phyloP scores from a whole-genome alignment of 2,888 invertebrate genomes.

The Acanthosoma haemorrhoidale region DNA sequence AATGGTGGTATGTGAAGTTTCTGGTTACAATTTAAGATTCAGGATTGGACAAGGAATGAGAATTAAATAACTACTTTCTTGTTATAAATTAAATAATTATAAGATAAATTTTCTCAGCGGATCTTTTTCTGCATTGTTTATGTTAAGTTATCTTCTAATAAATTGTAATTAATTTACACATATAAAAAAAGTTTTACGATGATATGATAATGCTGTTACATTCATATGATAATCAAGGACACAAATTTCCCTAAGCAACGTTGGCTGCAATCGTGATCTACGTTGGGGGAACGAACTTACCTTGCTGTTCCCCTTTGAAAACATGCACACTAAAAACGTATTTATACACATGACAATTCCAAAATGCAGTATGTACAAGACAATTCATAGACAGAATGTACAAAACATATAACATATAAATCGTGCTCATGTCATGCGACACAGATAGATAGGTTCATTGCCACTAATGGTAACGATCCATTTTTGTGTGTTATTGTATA shows the following conservation, averaged over 20 bases:
- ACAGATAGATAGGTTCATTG: constrained; percentile 17
- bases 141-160: no score
- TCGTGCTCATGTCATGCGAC: constrained; percentile 23
- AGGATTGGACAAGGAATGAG: no score
- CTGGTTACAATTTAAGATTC: no score
- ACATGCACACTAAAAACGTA: constrained; percentile 19
- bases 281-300: constrained; percentile 37
- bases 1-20: no score
- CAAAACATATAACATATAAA: constrained; percentile 18
- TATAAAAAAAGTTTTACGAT: no score
- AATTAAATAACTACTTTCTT: no score
- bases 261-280: not conserved
- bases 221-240: not conserved
- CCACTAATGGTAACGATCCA: constrained; percentile 7
- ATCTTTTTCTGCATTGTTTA: no score
- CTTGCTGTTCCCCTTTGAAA: constrained; percentile 35
- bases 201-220: no score
- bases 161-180: no score
- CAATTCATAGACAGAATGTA: constrained; percentile 26
- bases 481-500: not conserved
- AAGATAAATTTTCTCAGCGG: no score
- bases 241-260: constrained; percentile 16
- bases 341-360: constrained; percentile 1
- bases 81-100: no score
- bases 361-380: constrained; percentile 28